These are phyloP conservation scores for Axis porcinus DNA, from an alignment of 2,113 vertebrate genomes.

Conservation along the genomic window DNA sequence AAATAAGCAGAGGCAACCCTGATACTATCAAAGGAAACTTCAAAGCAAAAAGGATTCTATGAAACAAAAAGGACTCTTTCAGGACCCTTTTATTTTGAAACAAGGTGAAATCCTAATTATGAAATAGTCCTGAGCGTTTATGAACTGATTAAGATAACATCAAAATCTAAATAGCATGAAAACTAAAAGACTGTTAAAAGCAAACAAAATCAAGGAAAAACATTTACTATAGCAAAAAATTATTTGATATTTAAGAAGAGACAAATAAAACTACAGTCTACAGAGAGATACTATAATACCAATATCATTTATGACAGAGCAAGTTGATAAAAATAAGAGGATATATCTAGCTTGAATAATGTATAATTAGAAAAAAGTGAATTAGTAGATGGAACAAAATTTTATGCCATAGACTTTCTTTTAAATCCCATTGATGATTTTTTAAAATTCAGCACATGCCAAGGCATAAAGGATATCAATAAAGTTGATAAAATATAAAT, in stretches of 20 bases:
- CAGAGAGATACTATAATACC: background rate
- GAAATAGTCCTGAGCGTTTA: background rate
- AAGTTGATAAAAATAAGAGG: background rate
- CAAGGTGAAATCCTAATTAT: slow-evolving; percentile 20
- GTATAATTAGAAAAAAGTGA: background rate
- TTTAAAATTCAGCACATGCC: background rate
- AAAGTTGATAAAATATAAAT: slow-evolving; percentile 14
- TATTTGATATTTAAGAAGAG: background rate
- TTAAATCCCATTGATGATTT: background rate
- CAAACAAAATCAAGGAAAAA: background rate
- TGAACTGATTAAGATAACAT: slow-evolving; percentile 8
- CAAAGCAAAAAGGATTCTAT: background rate
- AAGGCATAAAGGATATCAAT: background rate
- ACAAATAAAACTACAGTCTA: background rate
- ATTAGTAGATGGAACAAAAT: background rate
- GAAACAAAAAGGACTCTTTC: background rate
- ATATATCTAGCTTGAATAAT: background rate
- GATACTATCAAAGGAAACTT: slow-evolving; percentile 12
- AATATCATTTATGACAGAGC: background rate
- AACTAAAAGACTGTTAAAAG: background rate
- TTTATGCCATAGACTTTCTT: background rate
- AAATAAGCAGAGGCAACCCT: background rate
- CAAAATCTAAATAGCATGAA: background rate
- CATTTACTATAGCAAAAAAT: background rate
- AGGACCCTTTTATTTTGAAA: slow-evolving; percentile 1